A percentile compares a stretch with the other conserved stretches of the same genome.
Evolutionary conservation across 2,888 invertebrate genomes (phyloP).

Genomic region (Pecten maximus): DNA sequence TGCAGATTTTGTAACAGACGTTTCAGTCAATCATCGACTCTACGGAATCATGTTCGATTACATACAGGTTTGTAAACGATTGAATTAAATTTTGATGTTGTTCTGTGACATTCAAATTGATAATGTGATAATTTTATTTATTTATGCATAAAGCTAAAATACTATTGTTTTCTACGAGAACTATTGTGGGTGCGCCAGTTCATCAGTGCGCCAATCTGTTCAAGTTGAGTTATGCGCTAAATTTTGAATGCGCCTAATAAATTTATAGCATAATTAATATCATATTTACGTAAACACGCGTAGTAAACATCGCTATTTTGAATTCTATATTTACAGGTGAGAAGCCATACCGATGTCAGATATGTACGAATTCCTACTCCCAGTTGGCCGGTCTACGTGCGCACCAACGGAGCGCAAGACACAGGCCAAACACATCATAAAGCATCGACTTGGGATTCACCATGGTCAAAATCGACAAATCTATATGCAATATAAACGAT

Average conservation of each 20-base stretch:
- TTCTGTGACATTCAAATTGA: neutral
- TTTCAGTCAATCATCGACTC: constrained; percentile 81
- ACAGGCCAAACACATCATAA: constrained; percentile 58
- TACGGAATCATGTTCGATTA: constrained; percentile 79
- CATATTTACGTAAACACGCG: too few species aligned
- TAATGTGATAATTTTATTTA: neutral
- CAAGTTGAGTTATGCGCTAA: too few species aligned
- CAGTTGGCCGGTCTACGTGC: constrained; percentile 81
- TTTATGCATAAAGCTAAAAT: neutral
- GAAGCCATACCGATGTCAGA: constrained; percentile 78
- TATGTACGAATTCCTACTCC: constrained; percentile 79
- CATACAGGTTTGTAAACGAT: constrained; percentile 78
- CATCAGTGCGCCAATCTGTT: too few species aligned
- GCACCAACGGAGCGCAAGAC: constrained; percentile 80
- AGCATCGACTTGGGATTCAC: neutral
- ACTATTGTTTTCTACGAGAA: too few species aligned
- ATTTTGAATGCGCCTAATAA: too few species aligned
- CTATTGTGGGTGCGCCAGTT: too few species aligned
- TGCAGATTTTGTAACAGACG: constrained; percentile 77
- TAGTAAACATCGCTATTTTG: too few species aligned
- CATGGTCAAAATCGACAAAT: too few species aligned
- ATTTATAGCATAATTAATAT: too few species aligned
- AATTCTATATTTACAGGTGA: constrained; percentile 72
- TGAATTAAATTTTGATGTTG: neutral
- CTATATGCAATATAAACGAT: too few species aligned